Conservation (phyloP, 1,140 invertebrate genomes). For the Cherax quadricarinatus region DNA sequence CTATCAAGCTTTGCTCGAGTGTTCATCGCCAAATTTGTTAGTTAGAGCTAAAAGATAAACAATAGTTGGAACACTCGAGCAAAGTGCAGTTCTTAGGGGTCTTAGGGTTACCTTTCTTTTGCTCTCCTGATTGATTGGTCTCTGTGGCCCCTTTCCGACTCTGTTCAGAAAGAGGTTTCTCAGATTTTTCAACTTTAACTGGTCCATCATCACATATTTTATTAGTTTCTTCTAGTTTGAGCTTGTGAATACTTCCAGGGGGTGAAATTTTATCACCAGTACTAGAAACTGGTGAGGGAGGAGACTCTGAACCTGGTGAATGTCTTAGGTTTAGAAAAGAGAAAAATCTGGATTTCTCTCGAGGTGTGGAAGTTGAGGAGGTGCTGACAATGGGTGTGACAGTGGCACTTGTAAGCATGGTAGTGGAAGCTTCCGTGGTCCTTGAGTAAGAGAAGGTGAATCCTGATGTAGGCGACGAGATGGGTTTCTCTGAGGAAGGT, state of each 20-base stretch:
- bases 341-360: constrained; percentile 70
- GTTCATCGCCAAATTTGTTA: constrained; percentile 7
- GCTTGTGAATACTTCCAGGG: constrained; percentile 50
- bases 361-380: constrained; percentile 50
- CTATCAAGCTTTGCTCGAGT: constrained; percentile 60
- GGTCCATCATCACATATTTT: constrained; percentile 50
- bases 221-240: constrained; percentile 34
- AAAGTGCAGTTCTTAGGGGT: constrained; percentile 46
- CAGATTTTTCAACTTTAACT: constrained; percentile 49
- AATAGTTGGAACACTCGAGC: constrained; percentile 52
- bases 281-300: constrained; percentile 27
- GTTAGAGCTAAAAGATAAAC: not conserved
- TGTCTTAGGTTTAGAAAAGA: constrained; percentile 66
- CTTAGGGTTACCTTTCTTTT: constrained; percentile 66
- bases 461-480: constrained; percentile 65
- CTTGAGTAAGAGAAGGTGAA: constrained; percentile 66
- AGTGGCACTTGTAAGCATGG: constrained; percentile 67
- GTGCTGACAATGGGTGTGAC: constrained; percentile 54
- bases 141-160: constrained; percentile 50
- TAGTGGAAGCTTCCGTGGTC: constrained; percentile 62
- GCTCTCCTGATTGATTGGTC: constrained; percentile 61
- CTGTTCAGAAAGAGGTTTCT: constrained; percentile 55
- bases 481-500: constrained; percentile 45
- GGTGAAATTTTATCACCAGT: constrained; percentile 43
- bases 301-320: constrained; percentile 51